Evolutionary conservation across 2,113 vertebrate genomes (phyloP).

Genomic region (Bothrops jararaca): DNA sequence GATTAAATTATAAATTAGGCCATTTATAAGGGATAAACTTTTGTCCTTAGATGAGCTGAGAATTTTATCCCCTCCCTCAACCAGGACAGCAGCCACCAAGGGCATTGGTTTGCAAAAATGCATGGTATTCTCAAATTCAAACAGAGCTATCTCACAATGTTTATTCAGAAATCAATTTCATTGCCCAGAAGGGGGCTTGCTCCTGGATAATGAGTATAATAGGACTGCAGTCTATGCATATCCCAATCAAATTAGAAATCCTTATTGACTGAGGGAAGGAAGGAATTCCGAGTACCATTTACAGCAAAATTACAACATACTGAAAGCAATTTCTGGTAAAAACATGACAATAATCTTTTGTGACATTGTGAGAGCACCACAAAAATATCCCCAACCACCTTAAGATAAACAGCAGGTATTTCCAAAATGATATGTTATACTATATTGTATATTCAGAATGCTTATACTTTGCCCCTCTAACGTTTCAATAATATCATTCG

Average conservation of each 20-base stretch:
- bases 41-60: constrained; percentile 44
- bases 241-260: constrained; percentile 37
- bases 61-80: constrained; percentile 41
- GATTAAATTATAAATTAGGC: constrained; percentile 52
- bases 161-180: not conserved
- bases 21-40: constrained; percentile 57
- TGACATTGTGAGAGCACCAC: constrained; percentile 50
- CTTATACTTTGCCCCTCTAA: constrained; percentile 59
- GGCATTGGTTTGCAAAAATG: constrained; percentile 38
- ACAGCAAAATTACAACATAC: constrained; percentile 62
- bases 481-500: constrained; percentile 56
- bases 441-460: constrained; percentile 74
- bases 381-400: constrained; percentile 47
- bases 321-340: constrained; percentile 63
- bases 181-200: not conserved
- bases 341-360: constrained; percentile 54
- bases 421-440: constrained; percentile 56
- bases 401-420: constrained; percentile 55
- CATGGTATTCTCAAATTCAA: constrained; percentile 37
- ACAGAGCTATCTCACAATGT: not conserved
- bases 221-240: constrained; percentile 9
- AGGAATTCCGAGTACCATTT: constrained; percentile 46
- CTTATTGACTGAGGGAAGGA: not conserved
- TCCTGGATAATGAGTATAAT: not conserved
- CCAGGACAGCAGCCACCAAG: constrained; percentile 24